Conservation (phyloP, 2,888 invertebrate species). For the Microctonus aethiopoides region DNA sequence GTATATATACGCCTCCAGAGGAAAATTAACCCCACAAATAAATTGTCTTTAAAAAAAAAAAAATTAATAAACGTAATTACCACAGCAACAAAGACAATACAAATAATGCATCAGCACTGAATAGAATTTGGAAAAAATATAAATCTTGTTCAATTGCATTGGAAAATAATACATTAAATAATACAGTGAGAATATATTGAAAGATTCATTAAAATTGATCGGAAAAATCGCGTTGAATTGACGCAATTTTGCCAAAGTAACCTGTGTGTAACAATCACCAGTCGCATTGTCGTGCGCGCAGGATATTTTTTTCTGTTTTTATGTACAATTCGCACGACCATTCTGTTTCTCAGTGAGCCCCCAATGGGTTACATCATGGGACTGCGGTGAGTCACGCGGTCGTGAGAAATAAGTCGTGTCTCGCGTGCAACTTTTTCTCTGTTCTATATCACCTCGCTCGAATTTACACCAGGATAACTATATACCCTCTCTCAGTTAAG, state of each 20-base stretch:
- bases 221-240: neutral
- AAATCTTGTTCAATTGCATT: too few relatives aligned
- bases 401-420: slow-evolving; percentile 34
- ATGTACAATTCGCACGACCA: slow-evolving; percentile 29
- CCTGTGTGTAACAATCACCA: neutral
- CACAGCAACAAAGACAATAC: neutral
- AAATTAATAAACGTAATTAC: neutral
- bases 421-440: slow-evolving; percentile 29
- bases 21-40: slow-evolving; percentile 13
- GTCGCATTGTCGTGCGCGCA: neutral
- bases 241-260: neutral
- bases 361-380: slow-evolving; percentile 33
- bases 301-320: slow-evolving; percentile 11
- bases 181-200: too few relatives aligned
- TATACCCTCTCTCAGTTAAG: neutral
- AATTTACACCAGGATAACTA: slow-evolving; percentile 4
- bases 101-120: too few relatives aligned
- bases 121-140: too few relatives aligned
- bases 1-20: slow-evolving; percentile 25
- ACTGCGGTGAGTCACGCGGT: slow-evolving; percentile 38
- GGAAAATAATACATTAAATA: too few relatives aligned
- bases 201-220: too few relatives aligned
- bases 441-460: slow-evolving; percentile 4
- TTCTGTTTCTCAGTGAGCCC: slow-evolving; percentile 27
- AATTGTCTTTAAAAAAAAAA: neutral